Evolutionary conservation across 2,888 invertebrate species (phyloP), one percentile per base, ranked within the genome.

Genomic region (Hemaris fuciformis): DNA sequence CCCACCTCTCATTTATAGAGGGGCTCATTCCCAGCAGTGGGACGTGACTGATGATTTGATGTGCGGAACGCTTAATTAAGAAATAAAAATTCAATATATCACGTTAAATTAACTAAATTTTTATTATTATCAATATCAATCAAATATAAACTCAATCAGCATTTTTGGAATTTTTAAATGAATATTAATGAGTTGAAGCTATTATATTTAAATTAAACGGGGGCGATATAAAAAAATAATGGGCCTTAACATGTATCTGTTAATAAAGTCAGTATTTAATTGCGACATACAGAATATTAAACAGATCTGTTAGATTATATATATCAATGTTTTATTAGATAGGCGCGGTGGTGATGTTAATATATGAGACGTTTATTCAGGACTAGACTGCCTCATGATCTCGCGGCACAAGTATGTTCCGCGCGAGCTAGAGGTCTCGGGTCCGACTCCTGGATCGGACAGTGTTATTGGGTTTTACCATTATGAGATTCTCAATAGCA

Each of bases 171-270:
- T 53, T 53, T 53, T 53, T 10, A 18, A 53, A 53, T 53, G 31
- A 53, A 53, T 53, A 53, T 53, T 53, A 31, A 53, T 53, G 10
- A 53, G 27, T n/a, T 48, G n/a, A 25, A n/a, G 53, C 20, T 53
- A 53, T 53, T 53, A 53, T 31, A 31, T 53, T 53, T 53, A 48
- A 48, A 53, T 53, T 53, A 53, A 53, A 31, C 53, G 31, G 53
- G 27, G 31, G 53, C 53, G 27, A 31, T 4, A 31, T 53, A 53
- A 53, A 45, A 53, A 38, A 0, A 53, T 31, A 53, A 53, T 53
- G 31, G 31, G 4, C 18, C 31, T 45, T 20, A 13, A 22, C 25
- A 27, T 25, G 48, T 6, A 8, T 27, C 15, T 10, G 18, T 53
- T 53, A 18, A 53, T 31, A 27, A 10, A 13, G 6, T 46, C 25